Evolutionary conservation across 2,797 vertebrate genomes (phyloP).

Genomic region (Aldrovandia affinis): DNA sequence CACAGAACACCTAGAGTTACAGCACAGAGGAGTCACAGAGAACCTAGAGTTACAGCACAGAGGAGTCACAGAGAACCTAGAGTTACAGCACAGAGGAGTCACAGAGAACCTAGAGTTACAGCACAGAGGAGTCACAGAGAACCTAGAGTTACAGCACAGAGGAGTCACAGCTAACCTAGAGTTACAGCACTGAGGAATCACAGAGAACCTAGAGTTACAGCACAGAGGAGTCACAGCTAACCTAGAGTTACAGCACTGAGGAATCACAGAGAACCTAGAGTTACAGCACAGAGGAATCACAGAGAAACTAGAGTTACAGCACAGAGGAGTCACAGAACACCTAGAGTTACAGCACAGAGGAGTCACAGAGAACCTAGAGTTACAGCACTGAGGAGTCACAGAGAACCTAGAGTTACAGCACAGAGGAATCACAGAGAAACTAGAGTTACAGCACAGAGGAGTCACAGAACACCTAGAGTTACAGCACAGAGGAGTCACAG

Average conservation of each 20-base stretch:
- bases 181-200: background rate
- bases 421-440: conserved; percentile 77
- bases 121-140: background rate
- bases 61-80: background rate
- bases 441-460: conserved; percentile 51
- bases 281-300: background rate
- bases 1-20: background rate
- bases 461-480: background rate
- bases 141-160: too few relatives aligned
- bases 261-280: conserved; percentile 81
- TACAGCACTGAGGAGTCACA: background rate
- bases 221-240: background rate
- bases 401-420: background rate
- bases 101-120: conserved; percentile 80
- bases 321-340: too few relatives aligned
- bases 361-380: too few relatives aligned
- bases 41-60: too few relatives aligned
- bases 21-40: background rate
- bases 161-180: background rate
- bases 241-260: background rate
- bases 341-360: background rate
- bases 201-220: too few relatives aligned
- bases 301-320: background rate
- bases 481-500: too few relatives aligned
- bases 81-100: background rate